These are phyloP conservation scores for Hypomecis punctinalis DNA, from an alignment of 2,888 invertebrate species.

Conservation along the genomic window DNA sequence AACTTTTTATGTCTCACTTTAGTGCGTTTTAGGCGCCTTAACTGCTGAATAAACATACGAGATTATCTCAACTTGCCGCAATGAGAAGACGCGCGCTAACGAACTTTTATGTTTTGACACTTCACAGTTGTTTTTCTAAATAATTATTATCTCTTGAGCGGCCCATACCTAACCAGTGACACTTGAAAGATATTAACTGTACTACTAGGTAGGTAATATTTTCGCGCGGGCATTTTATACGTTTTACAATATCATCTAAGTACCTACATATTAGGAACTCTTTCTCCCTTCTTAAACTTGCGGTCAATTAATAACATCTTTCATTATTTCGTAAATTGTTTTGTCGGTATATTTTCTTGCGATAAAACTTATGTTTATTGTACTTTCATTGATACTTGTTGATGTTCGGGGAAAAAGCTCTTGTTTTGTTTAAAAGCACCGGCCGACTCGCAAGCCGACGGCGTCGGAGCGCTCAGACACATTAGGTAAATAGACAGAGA, in stretches of 20 bases:
- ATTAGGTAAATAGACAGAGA: slow-evolving; percentile 75
- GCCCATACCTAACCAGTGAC: neutral
- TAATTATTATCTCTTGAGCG: slow-evolving; percentile 1
- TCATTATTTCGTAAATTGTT: neutral
- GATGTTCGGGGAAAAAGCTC: slow-evolving; percentile 66
- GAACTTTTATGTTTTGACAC: slow-evolving; percentile 54
- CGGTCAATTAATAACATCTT: neutral
- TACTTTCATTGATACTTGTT: slow-evolving; percentile 68
- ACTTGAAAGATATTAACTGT: neutral
- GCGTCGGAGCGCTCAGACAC: slow-evolving; percentile 64
- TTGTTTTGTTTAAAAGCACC: slow-evolving; percentile 73
- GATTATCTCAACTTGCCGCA: slow-evolving; percentile 62
- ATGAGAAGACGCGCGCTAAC: slow-evolving; percentile 31
- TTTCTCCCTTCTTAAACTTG: neutral
- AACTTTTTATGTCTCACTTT: slow-evolving; percentile 83
- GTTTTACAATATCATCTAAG: too few relatives aligned
- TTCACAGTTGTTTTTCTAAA: slow-evolving; percentile 41
- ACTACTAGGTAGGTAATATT: too few relatives aligned
- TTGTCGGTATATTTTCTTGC: neutral
- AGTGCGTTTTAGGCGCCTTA: slow-evolving; percentile 79
- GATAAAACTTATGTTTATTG: slow-evolving; percentile 13
- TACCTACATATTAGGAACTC: neutral
- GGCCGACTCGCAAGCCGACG: slow-evolving; percentile 51
- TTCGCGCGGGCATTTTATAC: too few relatives aligned
- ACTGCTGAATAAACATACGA: slow-evolving; percentile 79